These are phyloP conservation scores for Nineta flava DNA, from an alignment of 2,888 invertebrate genomes.

Conservation along the genomic window DNA sequence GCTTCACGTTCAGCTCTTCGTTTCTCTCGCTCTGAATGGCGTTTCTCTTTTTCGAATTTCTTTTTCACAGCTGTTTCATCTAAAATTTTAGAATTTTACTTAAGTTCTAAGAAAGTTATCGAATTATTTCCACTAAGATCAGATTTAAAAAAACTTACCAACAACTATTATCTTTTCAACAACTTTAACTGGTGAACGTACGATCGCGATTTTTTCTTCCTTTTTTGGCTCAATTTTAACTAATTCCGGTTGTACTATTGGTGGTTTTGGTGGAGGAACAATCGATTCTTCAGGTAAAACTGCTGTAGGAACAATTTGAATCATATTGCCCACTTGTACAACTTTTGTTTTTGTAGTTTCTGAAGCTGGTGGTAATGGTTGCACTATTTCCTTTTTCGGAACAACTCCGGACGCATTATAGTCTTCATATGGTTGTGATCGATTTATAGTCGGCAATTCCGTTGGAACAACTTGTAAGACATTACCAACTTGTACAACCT, in stretches of 20 bases:
- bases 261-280: no score
- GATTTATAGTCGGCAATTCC: slow-evolving; percentile 24
- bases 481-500: slow-evolving; percentile 36
- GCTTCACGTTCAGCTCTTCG: slow-evolving; percentile 25
- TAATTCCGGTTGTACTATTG: neutral
- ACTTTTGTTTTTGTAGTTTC: slow-evolving; percentile 14
- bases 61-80: slow-evolving; percentile 21
- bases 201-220: neutral
- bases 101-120: no score
- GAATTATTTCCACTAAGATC: no score
- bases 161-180: no score
- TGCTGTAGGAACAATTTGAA: slow-evolving; percentile 40
- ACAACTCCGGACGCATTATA: no score
- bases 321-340: slow-evolving; percentile 38
- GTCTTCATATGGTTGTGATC: no score
- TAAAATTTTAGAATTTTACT: neutral
- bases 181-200: no score
- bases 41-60: slow-evolving; percentile 23
- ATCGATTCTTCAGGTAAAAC: slow-evolving; percentile 11
- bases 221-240: neutral
- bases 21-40: slow-evolving; percentile 23
- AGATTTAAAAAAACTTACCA: no score
- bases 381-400: no score
- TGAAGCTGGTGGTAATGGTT: neutral
- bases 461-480: slow-evolving; percentile 40